Conservation (phyloP, 2,888 invertebrate genomes). For the Eilema sororculum region DNA sequence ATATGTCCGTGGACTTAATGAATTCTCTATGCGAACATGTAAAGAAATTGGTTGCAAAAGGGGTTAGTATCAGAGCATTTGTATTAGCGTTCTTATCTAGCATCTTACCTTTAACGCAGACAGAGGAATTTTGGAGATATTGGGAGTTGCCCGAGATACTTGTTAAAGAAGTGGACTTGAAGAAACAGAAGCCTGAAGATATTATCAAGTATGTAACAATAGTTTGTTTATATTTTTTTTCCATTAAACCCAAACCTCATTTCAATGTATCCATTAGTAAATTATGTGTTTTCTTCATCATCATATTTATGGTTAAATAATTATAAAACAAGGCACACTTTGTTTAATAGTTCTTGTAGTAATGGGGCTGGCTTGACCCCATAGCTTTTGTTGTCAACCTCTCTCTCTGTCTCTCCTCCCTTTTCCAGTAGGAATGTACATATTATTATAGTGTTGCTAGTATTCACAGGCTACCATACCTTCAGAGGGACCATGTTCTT, state of each 20-base stretch:
- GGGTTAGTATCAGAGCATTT: conserved; percentile 87
- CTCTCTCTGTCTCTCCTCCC: too few relatives aligned
- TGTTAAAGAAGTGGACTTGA: conserved; percentile 87
- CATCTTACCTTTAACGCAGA: conserved; percentile 82
- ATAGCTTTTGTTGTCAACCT: neutral
- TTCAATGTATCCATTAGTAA: too few relatives aligned
- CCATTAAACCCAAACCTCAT: neutral
- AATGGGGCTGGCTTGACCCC: too few relatives aligned
- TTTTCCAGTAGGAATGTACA: neutral
- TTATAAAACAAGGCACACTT: too few relatives aligned
- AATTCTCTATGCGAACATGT: conserved; percentile 76
- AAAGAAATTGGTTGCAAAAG: conserved; percentile 84
- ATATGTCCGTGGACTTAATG: conserved; percentile 76
- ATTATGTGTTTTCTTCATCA: too few relatives aligned
- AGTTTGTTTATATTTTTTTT: conserved; percentile 3
- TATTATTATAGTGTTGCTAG: neutral
- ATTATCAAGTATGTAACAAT: conserved; percentile 85
- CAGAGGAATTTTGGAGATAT: conserved; percentile 79
- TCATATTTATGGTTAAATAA: too few relatives aligned
- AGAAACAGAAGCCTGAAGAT: conserved; percentile 82
- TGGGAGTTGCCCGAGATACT: conserved; percentile 86
- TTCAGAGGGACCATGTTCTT: neutral
- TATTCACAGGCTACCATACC: neutral
- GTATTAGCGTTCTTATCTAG: conserved; percentile 86
- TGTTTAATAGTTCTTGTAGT: too few relatives aligned